Conservation (phyloP, 2,797 vertebrate genomes). For the Melanogrammus aeglefinus region DNA sequence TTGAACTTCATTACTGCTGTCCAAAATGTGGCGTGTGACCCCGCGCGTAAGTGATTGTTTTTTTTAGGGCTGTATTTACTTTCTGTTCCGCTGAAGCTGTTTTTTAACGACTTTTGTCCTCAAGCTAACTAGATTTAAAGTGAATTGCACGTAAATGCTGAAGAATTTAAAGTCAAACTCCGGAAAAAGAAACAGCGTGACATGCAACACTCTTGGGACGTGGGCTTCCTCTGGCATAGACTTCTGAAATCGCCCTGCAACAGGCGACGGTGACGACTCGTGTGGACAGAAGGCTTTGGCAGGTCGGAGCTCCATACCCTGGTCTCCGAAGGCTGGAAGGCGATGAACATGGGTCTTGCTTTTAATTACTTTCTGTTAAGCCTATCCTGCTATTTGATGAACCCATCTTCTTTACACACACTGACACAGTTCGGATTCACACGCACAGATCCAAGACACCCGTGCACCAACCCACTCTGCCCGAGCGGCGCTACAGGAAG, state of each 20-base stretch:
- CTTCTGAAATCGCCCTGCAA: not conserved
- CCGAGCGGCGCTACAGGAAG: slow-evolving; percentile 21
- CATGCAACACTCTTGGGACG: not conserved
- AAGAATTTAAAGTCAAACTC: not conserved
- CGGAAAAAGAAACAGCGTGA: not conserved
- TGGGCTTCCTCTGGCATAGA: not conserved
- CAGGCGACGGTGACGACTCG: not conserved
- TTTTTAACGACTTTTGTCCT: slow-evolving; percentile 1
- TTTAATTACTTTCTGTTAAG: not conserved
- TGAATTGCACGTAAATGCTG: not conserved
- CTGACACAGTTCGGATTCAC: not conserved
- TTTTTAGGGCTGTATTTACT: not conserved
- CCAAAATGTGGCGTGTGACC: slow-evolving; percentile 37
- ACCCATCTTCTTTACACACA: not conserved
- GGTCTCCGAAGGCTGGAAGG: not conserved
- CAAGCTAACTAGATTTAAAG: not conserved
- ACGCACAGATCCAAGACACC: not conserved
- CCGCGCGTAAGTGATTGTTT: slow-evolving; percentile 23
- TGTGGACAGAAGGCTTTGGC: not conserved
- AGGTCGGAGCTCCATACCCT: not conserved
- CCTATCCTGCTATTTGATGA: not conserved
- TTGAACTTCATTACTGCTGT: slow-evolving; percentile 48
- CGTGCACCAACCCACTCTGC: slow-evolving; percentile 16
- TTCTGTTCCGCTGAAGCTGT: not conserved
- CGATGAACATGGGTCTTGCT: not conserved